phyloP scores from a whole-genome alignment of 2,888 invertebrate genomes.

The Thereva nobilitata region DNA sequence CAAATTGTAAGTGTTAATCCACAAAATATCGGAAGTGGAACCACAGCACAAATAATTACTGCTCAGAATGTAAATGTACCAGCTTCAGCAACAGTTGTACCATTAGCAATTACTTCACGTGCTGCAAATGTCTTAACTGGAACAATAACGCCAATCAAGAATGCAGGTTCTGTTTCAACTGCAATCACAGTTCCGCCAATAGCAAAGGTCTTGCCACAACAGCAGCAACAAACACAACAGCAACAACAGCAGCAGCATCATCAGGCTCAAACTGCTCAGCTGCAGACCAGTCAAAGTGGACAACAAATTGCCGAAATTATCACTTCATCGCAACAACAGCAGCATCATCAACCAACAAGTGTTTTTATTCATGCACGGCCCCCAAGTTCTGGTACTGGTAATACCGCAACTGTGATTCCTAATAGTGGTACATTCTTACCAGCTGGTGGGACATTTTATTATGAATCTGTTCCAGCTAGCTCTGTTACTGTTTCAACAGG shows the following conservation, averaged over 20 bases:
- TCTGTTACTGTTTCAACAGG: slow-evolving; percentile 54
- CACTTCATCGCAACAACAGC: slow-evolving; percentile 38
- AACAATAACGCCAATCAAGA: slow-evolving; percentile 55
- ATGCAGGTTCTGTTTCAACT: slow-evolving; percentile 32
- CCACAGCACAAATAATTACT: slow-evolving; percentile 47
- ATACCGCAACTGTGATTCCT: slow-evolving; percentile 45
- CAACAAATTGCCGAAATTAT: slow-evolving; percentile 42
- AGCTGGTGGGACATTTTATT: slow-evolving; percentile 54
- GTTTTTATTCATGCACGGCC: slow-evolving; percentile 51
- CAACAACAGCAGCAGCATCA: slow-evolving; percentile 26
- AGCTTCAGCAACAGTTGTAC: slow-evolving; percentile 53
- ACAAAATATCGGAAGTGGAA: slow-evolving; percentile 43
- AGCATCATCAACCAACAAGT: slow-evolving; percentile 44
- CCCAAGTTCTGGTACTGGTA: slow-evolving; percentile 44
- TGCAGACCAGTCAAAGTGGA: slow-evolving; percentile 30
- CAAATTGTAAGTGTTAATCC: slow-evolving; percentile 50
- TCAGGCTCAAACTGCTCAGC: slow-evolving; percentile 32
- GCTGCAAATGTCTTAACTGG: slow-evolving; percentile 54
- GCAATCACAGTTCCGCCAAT: slow-evolving; percentile 51
- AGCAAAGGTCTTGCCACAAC: slow-evolving; percentile 55
- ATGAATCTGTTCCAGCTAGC: slow-evolving; percentile 56
- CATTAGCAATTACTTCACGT: slow-evolving; percentile 52
- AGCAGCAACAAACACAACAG: slow-evolving; percentile 39
- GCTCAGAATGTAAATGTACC: slow-evolving; percentile 47
- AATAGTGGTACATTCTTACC: slow-evolving; percentile 49